Evolutionary conservation across 2,797 vertebrate genomes (phyloP), one percentile per base, ranked within the genome.

Genomic region (Siniperca obscura): DNA sequence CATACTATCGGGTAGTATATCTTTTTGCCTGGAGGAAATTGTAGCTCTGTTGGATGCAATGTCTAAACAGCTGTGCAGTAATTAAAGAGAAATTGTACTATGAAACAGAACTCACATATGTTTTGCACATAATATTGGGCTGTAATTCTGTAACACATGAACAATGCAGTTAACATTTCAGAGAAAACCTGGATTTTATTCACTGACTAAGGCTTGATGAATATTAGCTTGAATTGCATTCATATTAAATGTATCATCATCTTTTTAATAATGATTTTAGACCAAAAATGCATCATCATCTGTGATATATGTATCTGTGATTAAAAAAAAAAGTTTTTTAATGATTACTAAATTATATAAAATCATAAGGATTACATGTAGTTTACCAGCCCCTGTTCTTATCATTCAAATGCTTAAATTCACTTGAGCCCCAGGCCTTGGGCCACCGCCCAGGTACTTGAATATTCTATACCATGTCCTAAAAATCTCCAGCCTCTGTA

Each of bases 71-170:
- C 14, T 57, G 42, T 4, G 40, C 62, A 44, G 55, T 66, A 62
- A 64, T 44, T 72, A 72, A 67, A 76, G 30, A 72, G 65, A 67
- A 42, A 53, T 7, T 65, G n/a, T 27, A 64, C 22, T 68, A 19
- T 69, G 44, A 52, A 36, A 50, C 22, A 67, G 67, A 60, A 78
- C 27, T 62, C 65, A 30, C 56, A 66, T 65, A 40, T 67, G 57
- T 53, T 66, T 70, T 76, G 55, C 38, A 22, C 38, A 71, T 71
- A 30, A 64, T 17, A 30, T 34, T 67, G 22, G 16, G 30, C 34
- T 61, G 21, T 44, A 42, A 69, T 69, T 4, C 25, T 30, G 36
- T 67, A 72, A 52, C 56, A 48, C 30, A 60, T 40, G 57, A 46
- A 21, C 48, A 69, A 44, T 25, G 1, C 38, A 42, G 34, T 55